Base-by-base conservation (phyloP, 1,140 invertebrate species). In the Globodera ellingtonae region DNA sequence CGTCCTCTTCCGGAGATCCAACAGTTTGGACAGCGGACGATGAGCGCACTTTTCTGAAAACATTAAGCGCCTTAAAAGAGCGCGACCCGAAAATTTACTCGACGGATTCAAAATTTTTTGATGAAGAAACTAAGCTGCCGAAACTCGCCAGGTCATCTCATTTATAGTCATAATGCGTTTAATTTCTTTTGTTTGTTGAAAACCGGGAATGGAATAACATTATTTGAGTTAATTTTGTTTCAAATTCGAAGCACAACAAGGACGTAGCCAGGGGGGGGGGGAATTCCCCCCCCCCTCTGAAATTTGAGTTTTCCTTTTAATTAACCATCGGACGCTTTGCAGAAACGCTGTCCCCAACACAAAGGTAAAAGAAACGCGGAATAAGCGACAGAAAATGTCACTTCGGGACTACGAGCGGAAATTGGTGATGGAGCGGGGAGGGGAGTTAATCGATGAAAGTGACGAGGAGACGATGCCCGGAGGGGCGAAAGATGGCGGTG, bases 21-120 rank as follows among this genome's bases (percentile, higher is more conserved):
- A 66, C 48, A 90, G 90, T 88, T 77, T 87, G 90, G 81, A 89
- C 90, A 79, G 89, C 92, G 82, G 91, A 93, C 82, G 91, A 94
- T 65, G 95, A 97, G 86, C 93, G 93, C 86, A 92, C 94, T 74
- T 97, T 97, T 90, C 93, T 94, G 6, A 94, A 94, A 90, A 94
- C 95, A 0, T 90, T 96, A 0, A 92, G 95, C 2, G 93, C 92
- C 78, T 89, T 98, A 7, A 97, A 96, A 89, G 94, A 92, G 50
- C 94, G 94, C 89, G 94, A 97, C 91, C 94, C 95, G 0, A 92
- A 91, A 84, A 95, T 96, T 82, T 97, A 97, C 90, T 92, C 96
- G 85, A 91, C 93, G 74, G 91, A 92, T 80, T 90, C 92, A 13
- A 92, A 91, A 70, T 96, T 95, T 88, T 97, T 95, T 90, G 89